These are phyloP conservation scores for Castor canadensis DNA, from an alignment of 2,113 vertebrate species.

Conservation along the genomic window DNA sequence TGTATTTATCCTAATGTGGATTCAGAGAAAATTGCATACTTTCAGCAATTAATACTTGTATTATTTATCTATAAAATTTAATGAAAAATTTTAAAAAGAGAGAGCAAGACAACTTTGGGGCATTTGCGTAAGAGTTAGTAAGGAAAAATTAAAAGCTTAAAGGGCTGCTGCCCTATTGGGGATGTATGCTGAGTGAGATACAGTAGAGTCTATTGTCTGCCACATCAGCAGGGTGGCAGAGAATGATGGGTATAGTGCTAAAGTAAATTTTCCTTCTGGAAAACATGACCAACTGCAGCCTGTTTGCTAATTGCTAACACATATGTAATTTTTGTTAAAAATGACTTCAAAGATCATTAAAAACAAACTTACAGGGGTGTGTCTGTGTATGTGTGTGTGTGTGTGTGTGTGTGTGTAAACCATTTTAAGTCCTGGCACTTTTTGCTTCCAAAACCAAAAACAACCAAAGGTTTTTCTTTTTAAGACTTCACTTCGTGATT, in stretches of 20 bases:
- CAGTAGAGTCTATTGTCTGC: not conserved
- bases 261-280: not conserved
- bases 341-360: not conserved
- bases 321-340: not conserved
- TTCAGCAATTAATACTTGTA: no score
- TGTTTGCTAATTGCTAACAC: not conserved
- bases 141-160: not conserved
- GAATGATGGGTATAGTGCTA: not conserved
- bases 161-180: not conserved
- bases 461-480: not conserved
- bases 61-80: not conserved
- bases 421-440: not conserved
- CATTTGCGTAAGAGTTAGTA: not conserved
- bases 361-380: no score
- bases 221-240: not conserved
- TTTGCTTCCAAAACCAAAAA: not conserved
- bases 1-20: not conserved
- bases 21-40: not conserved
- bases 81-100: not conserved
- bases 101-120: not conserved
- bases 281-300: not conserved
- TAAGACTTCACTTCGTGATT: not conserved
- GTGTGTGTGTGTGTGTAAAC: not conserved
- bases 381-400: not conserved
- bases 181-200: not conserved